Base-by-base conservation (phyloP, 2,797 vertebrate species). In the Rhynchonycteris naso region DNA sequence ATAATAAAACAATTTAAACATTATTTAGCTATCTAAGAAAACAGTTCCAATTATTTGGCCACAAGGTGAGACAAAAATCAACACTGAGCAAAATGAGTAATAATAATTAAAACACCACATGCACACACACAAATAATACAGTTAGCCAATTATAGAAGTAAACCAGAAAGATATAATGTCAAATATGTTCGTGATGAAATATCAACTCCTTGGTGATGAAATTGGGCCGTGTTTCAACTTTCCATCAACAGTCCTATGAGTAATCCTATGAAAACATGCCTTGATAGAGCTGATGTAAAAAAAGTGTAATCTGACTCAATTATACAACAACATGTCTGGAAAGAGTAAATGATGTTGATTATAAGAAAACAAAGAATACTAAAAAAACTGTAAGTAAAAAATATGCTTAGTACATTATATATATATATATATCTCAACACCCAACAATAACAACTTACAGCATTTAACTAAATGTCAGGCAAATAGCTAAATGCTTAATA, bases 211-310 rank as follows among this genome's bases (percentile, higher is more conserved):
- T 52, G n/a, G 9, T 95, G 95, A 97, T 85, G 87, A 91, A 94
- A 96, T 1, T n/a, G 88, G 52, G 15, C 33, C 82, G 26, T 13
- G 30, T 71, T 88, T 93, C 90, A 95, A 88, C 11, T n/a, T 22
- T 58, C 6, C 74, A 24, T 52, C 89, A 72, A 58, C 1, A 76
- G 52, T 83, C 91, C 85, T 94, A 2, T 18, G 65, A 92, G 81
- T 63, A 88, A 90, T 85, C 76, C 54, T 81, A 68, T 24, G 35
- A 85, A 94, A 96, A 85, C 30, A 84, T 8, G 16, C 7, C n/a
- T 95, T 15, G 12, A 90, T 85, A 58, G 58, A 93, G 92, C 72
- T 97, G 96, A 97, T 88, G 94, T 78, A 97, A 97, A 94, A 24
- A 79, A 96, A 88, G 16, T 63, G 81, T 63, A 96, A 97, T 83